These are phyloP conservation scores for Agapornis roseicollis DNA, from an alignment of 2,113 vertebrate genomes.

Conservation along the genomic window DNA sequence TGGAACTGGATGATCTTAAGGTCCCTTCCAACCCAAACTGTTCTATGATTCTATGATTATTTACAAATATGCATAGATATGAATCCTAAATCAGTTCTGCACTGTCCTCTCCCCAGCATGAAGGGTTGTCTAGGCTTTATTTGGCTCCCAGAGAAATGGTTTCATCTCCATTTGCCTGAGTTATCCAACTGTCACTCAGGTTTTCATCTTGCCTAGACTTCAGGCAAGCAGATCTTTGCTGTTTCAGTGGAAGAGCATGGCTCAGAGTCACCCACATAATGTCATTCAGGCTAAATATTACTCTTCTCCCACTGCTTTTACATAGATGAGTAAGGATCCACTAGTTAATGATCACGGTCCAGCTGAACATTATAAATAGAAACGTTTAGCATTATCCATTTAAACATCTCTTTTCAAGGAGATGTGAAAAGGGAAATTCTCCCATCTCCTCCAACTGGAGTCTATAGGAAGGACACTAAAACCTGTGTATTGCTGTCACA, in stretches of 20 bases:
- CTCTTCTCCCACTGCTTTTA: not conserved
- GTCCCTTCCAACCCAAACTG: not conserved
- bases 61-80: not conserved
- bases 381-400: not conserved
- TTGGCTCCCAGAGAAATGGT: not conserved
- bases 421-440: not conserved
- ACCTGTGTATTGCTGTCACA: not conserved
- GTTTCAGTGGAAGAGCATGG: not conserved
- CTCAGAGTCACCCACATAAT: not conserved
- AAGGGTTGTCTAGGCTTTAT: not conserved
- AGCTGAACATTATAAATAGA: not conserved
- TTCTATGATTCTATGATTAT: not conserved
- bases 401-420: not conserved
- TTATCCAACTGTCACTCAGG: not conserved
- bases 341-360: not conserved
- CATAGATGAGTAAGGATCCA: not conserved
- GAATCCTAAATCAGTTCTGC: not conserved
- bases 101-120: not conserved
- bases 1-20: not conserved
- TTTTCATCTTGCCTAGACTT: not conserved
- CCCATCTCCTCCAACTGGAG: not conserved
- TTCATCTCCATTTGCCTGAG: not conserved
- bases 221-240: not conserved
- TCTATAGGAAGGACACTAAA: not conserved
- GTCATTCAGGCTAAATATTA: not conserved